Conservation (phyloP, 2,888 invertebrate genomes). For the Empis stercorea region DNA sequence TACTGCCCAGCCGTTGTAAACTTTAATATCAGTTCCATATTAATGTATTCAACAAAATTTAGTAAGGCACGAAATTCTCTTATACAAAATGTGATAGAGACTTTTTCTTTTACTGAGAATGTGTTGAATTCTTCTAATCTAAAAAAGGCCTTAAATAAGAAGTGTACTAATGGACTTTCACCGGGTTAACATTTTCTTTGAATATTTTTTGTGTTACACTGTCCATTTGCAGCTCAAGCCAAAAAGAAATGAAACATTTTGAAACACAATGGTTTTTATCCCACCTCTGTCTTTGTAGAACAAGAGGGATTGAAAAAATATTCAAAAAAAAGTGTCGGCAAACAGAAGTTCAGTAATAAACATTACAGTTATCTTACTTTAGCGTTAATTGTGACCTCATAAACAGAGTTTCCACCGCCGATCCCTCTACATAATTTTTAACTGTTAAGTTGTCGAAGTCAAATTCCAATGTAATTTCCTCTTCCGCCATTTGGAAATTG, state of each 20-base stretch:
- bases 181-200: constrained; percentile 15
- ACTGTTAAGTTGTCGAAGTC: constrained; percentile 48
- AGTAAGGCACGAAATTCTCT: constrained; percentile 73
- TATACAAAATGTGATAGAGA: constrained; percentile 69
- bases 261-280: too few species aligned
- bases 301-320: too few species aligned
- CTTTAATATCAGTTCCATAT: constrained; percentile 52
- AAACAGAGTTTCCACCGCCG: constrained; percentile 48
- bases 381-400: constrained; percentile 60
- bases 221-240: too few species aligned
- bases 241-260: too few species aligned
- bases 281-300: too few species aligned
- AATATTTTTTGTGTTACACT: too few species aligned
- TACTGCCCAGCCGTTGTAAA: constrained; percentile 58
- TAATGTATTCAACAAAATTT: constrained; percentile 62
- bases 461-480: constrained; percentile 69
- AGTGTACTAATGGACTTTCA: too few species aligned
- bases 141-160: too few species aligned
- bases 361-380: too few species aligned
- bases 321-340: too few species aligned
- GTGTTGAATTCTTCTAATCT: constrained; percentile 26
- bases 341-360: too few species aligned
- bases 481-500: constrained; percentile 67
- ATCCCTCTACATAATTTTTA: constrained; percentile 65
- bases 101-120: constrained; percentile 38